phyloP scores from a whole-genome alignment of 2,113 vertebrate genomes.

The Natator depressus region DNA sequence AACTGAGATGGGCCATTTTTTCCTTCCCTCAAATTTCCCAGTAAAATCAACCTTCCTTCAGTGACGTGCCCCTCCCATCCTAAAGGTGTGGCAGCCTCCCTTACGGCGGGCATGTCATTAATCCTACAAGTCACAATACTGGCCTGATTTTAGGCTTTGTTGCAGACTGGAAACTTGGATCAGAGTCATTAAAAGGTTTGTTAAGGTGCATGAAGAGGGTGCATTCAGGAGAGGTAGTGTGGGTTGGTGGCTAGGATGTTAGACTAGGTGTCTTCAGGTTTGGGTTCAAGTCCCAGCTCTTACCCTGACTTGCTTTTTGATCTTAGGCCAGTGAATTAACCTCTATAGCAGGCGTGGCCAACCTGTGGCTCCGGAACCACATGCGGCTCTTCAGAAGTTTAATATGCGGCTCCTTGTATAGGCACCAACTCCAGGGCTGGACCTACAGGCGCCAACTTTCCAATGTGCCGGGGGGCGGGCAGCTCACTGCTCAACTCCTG shows the following conservation, averaged over 20 bases:
- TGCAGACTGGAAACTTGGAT: not conserved
- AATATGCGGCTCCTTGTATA: too few relatives aligned
- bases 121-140: fast-evolving
- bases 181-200: not conserved
- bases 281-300: not conserved
- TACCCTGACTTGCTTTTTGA: fast-evolving
- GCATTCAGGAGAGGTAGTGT: not conserved
- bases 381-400: too few relatives aligned
- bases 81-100: not conserved
- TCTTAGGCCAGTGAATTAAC: not conserved
- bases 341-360: not conserved
- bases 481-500: too few relatives aligned
- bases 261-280: not conserved
- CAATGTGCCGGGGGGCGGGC: too few relatives aligned
- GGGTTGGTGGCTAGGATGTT: not conserved
- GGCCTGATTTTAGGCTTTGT: not conserved
- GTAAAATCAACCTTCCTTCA: not conserved
- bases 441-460: too few relatives aligned
- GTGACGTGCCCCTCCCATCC: fast-evolving
- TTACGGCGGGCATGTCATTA: not conserved
- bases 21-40: not conserved
- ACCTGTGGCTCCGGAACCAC: too few relatives aligned
- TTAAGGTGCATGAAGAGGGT: not conserved
- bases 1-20: not conserved
- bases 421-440: too few relatives aligned